Evolutionary conservation across 2,113 vertebrate species (phyloP).

Genomic region (Oxyura jamaicensis): DNA sequence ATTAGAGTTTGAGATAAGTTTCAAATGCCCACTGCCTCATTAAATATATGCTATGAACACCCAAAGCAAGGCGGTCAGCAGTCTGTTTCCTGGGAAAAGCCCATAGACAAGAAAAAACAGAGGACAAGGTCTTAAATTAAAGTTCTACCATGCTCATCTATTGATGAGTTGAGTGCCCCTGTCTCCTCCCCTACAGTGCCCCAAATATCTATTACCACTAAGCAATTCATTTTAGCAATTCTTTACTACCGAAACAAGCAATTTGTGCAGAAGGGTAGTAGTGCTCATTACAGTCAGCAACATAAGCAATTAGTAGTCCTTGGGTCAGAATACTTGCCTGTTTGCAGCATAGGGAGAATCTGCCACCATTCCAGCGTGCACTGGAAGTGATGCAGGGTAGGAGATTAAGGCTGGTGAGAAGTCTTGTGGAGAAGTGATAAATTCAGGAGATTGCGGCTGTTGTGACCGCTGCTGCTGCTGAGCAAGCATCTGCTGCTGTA

Average conservation of each 20-base stretch:
- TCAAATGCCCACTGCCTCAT: not conserved
- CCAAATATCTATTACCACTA: not conserved
- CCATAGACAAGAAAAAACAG: not conserved
- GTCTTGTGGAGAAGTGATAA: slow-evolving; percentile 87
- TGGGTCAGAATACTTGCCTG: slow-evolving; percentile 69
- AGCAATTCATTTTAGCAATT: not conserved
- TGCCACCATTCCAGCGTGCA: slow-evolving; percentile 67
- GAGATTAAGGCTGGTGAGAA: slow-evolving; percentile 84
- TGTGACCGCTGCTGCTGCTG: slow-evolving; percentile 72
- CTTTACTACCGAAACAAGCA: not conserved
- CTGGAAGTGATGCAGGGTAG: slow-evolving; percentile 77
- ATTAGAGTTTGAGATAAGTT: not conserved
- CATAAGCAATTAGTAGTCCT: accelerated
- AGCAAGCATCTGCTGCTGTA: slow-evolving; percentile 82
- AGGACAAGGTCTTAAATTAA: not conserved
- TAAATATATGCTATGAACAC: not conserved
- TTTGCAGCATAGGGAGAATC: slow-evolving; percentile 77
- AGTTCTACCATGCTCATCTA: not conserved
- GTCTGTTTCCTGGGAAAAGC: not conserved
- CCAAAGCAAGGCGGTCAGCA: not conserved
- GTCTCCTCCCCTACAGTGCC: not conserved
- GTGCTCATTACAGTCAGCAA: not conserved
- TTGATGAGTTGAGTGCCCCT: not conserved
- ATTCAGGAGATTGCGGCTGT: slow-evolving; percentile 78
- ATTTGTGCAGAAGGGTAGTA: not conserved